phyloP scores from a whole-genome alignment of 2,797 vertebrate genomes.

The Peromyscus nudipes region DNA sequence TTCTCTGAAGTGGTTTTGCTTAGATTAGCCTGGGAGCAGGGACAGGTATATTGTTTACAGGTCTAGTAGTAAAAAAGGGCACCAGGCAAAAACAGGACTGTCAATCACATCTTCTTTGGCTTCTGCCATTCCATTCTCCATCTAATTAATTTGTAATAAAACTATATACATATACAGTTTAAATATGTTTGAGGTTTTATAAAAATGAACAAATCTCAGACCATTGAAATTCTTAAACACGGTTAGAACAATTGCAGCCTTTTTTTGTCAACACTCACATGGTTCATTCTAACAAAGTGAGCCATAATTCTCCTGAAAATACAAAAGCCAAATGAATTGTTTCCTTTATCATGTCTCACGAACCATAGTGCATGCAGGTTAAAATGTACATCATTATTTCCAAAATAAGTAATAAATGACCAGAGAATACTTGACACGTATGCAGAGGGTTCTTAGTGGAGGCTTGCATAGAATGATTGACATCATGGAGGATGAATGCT shows the following conservation, averaged over 20 bases:
- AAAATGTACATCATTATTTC: background rate
- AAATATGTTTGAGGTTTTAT: background rate
- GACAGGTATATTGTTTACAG: background rate
- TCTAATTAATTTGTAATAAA: background rate
- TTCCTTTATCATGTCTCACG: background rate
- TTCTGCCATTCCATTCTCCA: background rate
- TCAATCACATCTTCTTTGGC: background rate
- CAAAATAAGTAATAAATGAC: background rate
- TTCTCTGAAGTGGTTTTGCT: background rate
- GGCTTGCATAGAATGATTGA: too few species aligned
- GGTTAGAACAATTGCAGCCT: background rate
- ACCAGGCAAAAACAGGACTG: background rate
- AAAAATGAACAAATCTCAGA: background rate
- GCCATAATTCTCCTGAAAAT: background rate
- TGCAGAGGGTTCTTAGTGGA: background rate
- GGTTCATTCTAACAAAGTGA: background rate
- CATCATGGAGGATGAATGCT: background rate
- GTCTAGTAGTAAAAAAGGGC: background rate
- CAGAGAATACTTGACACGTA: background rate
- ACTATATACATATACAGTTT: background rate
- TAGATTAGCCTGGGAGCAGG: background rate
- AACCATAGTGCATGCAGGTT: background rate
- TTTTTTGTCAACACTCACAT: background rate
- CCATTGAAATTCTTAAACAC: background rate
- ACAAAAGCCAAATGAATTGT: background rate